These are phyloP conservation scores for Kradibia gibbosae DNA, from an alignment of 1,140 invertebrate genomes.

Conservation along the genomic window DNA sequence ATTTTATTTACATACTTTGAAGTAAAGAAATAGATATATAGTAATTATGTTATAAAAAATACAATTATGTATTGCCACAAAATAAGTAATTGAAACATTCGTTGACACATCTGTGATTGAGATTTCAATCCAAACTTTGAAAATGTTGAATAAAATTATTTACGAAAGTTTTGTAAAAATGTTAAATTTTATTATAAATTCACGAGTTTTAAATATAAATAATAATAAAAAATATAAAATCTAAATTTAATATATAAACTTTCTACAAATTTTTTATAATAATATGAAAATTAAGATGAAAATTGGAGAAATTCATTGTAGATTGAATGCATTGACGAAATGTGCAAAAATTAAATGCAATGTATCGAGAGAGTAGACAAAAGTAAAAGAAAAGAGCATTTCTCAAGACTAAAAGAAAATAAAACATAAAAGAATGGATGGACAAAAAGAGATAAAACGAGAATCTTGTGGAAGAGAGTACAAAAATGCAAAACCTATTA, in stretches of 20 bases:
- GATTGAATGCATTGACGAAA: background rate
- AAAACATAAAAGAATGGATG: conserved; percentile 1
- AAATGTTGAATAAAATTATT: no score
- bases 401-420: background rate
- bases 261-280: no score
- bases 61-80: no score
- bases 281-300: background rate
- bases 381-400: background rate
- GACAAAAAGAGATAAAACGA: background rate
- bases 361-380: background rate
- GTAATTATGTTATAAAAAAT: no score
- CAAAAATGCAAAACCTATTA: conserved; percentile 30
- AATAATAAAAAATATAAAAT: background rate
- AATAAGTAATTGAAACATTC: no score
- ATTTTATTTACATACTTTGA: no score
- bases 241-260: background rate
- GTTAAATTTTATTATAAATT: no score
- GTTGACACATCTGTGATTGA: no score
- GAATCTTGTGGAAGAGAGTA: background rate
- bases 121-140: no score
- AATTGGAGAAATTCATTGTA: background rate
- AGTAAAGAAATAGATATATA: no score
- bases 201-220: no score
- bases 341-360: background rate
- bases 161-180: no score